These are phyloP conservation scores for Spialia ferax DNA, from an alignment of 2,888 invertebrate species.

Conservation along the genomic window DNA sequence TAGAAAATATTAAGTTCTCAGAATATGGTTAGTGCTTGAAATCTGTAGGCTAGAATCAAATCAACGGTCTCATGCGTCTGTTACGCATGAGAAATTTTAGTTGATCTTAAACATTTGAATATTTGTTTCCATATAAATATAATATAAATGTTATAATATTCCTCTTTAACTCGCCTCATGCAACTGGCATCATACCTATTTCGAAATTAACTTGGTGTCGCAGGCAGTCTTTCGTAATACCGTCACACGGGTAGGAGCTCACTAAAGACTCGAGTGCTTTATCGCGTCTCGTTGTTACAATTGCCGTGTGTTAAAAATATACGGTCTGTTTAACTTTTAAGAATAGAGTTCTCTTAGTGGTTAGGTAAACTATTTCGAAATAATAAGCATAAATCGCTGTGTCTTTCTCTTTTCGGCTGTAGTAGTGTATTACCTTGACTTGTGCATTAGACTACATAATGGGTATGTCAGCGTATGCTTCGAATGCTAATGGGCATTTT, in stretches of 20 bases:
- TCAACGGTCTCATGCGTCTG: too few relatives aligned
- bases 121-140: too few relatives aligned
- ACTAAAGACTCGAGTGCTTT: slow-evolving; percentile 38
- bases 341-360: neutral
- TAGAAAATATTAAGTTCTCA: too few relatives aligned
- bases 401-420: neutral
- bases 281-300: slow-evolving; percentile 21
- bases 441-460: neutral
- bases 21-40: too few relatives aligned
- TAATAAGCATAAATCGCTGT: slow-evolving; percentile 4
- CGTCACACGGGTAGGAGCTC: slow-evolving; percentile 43
- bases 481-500: slow-evolving; percentile 24
- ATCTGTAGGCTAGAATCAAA: too few relatives aligned
- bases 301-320: neutral
- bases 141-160: too few relatives aligned
- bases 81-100: too few relatives aligned
- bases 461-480: slow-evolving; percentile 21
- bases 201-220: slow-evolving; percentile 1
- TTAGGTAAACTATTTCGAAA: slow-evolving; percentile 7
- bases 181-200: too few relatives aligned
- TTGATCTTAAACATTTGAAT: too few relatives aligned
- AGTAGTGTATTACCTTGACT: slow-evolving; percentile 13
- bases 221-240: slow-evolving; percentile 36
- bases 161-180: too few relatives aligned
- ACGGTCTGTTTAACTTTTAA: slow-evolving; percentile 9